phyloP scores from a whole-genome alignment of 2,113 vertebrate genomes.

The Lampris megalopsis region DNA sequence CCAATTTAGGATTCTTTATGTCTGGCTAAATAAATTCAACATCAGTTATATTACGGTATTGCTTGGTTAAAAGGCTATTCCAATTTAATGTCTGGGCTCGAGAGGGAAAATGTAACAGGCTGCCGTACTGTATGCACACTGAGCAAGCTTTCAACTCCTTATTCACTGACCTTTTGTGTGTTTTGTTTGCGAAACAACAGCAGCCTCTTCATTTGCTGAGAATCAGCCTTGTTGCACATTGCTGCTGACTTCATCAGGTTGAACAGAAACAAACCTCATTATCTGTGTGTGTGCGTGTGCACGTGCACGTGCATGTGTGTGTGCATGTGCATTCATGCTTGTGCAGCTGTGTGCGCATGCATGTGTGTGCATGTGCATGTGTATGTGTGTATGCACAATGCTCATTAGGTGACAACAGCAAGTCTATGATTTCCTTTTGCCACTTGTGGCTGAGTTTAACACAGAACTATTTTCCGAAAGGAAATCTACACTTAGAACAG shows the following conservation, averaged over 20 bases:
- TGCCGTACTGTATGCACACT: too few relatives aligned
- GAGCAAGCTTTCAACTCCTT: too few relatives aligned
- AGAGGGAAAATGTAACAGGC: too few relatives aligned
- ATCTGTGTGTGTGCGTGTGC: constrained; percentile 19
- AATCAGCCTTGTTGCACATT: constrained; percentile 25
- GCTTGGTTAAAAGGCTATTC: too few relatives aligned
- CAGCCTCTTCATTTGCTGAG: too few relatives aligned
- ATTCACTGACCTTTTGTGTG: too few relatives aligned
- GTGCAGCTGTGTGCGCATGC: too few relatives aligned
- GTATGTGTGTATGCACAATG: constrained; percentile 9
- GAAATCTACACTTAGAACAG: constrained; percentile 26
- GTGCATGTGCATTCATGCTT: neutral
- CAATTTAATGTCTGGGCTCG: too few relatives aligned
- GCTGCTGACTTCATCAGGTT: constrained; percentile 39
- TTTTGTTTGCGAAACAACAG: too few relatives aligned
- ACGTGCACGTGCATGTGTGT: constrained; percentile 7
- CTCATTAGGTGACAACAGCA: constrained; percentile 49
- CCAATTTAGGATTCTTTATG: too few relatives aligned
- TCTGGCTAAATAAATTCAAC: too few relatives aligned
- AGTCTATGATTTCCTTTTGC: constrained; percentile 21
- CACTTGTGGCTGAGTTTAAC: constrained; percentile 31
- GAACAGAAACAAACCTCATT: constrained; percentile 35
- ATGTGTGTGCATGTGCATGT: constrained; percentile 3
- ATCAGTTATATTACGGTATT: too few relatives aligned
- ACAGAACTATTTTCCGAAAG: constrained; percentile 44